phyloP scores from a whole-genome alignment of 2,888 invertebrate genomes.

The Agrochola macilenta region DNA sequence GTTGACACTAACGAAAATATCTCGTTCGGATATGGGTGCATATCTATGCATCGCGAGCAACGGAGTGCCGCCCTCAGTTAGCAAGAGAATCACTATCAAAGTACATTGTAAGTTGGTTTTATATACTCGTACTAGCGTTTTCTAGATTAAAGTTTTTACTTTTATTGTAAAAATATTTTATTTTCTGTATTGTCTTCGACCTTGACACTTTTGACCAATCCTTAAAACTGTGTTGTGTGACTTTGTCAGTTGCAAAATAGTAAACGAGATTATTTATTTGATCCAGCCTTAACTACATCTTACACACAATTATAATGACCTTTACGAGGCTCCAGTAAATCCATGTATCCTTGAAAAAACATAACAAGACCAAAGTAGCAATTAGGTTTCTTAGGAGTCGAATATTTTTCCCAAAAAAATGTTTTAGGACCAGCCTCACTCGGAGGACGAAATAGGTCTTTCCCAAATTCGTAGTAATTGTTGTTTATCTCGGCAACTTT shows the following conservation, averaged over 20 bases:
- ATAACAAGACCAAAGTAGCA: constrained; percentile 33
- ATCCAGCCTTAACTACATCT: not conserved
- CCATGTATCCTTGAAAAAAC: constrained; percentile 13
- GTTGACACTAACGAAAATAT: constrained; percentile 94
- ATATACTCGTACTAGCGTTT: not conserved
- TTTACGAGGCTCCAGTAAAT: constrained; percentile 4
- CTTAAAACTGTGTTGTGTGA: not conserved
- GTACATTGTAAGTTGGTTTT: constrained; percentile 95
- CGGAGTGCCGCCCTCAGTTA: constrained; percentile 96
- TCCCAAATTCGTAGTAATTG: constrained; percentile 81
- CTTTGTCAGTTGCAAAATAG: not conserved
- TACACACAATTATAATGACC: constrained; percentile 4
- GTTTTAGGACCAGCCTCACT: constrained; percentile 67
- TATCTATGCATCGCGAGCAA: constrained; percentile 97
- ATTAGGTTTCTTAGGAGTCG: constrained; percentile 39
- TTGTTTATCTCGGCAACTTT: constrained; percentile 86
- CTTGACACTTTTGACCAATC: not conserved
- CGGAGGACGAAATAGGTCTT: constrained; percentile 72
- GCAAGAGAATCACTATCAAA: constrained; percentile 96
- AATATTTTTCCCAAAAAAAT: constrained; percentile 63
- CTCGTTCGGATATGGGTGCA: constrained; percentile 97
- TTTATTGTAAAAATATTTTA: not conserved
- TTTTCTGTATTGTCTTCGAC: not conserved
- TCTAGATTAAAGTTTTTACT: not conserved
- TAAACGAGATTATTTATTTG: not conserved